Evolutionary conservation across 1,140 invertebrate genomes (phyloP), one percentile per base, ranked within the genome.

Genomic region (Mylabris phalerata): DNA sequence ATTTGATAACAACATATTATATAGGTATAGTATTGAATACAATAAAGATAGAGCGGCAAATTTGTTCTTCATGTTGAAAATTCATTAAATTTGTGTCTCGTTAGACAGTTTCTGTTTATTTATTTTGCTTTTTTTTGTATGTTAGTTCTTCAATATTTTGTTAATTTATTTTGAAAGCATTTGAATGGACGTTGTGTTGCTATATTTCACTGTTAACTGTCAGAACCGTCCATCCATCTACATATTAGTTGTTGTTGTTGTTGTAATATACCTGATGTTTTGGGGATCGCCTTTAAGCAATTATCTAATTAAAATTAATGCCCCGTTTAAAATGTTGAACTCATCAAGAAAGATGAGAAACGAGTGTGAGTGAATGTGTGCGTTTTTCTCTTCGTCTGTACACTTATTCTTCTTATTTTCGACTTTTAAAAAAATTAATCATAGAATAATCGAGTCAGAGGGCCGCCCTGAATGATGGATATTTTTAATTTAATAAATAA

Each of bases 261-360:
- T 32, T 5, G 32, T 32, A 32, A 50, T 57, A 54, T 61, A 55
- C 57, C 60, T 62, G 63, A 48, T 50, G 52, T 61, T 62, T 56
- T 55, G 59, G 60, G 47, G 65, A 59, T 65, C 60, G 60, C 64
- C 69, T 71, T 65, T 67, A 61, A 71, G 69, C 71, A 73, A 73
- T 73, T 72, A 72, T 70, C 69, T 72, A 73, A 73, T 73, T 73
- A 73, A 73, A 73, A 73, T 73, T 73, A 71, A 72, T 72, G 67
- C 61, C 41, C 65, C 68, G 62, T 72, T 71, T 70, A 71, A 73
- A 71, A 70, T 64, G 41, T 55, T 55, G 65, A 70, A 70, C 69
- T 73, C 70, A 71, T 73, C 71, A 72, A 58, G 67, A 64, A 41
- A 50, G 52, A 61, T 4, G 11, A 42, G 10, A 40, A 40, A 10